These are phyloP conservation scores for Abscondita cerata DNA, from an alignment of 2,888 invertebrate species.

Conservation along the genomic window DNA sequence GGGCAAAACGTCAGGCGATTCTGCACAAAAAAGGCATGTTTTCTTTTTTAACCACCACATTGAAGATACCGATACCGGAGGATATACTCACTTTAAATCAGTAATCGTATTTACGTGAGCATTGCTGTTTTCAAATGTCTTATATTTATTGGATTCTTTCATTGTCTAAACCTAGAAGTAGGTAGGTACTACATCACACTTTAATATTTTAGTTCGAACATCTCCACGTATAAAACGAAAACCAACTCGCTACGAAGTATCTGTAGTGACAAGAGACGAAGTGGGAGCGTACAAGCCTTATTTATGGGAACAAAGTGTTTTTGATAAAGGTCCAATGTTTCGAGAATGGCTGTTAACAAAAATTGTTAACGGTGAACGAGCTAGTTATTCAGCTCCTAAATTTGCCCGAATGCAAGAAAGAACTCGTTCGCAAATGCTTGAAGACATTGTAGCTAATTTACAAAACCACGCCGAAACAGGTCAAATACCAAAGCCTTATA, in stretches of 20 bases:
- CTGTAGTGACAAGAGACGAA: slow-evolving; percentile 92
- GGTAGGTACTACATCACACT: too few relatives aligned
- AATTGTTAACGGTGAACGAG: slow-evolving; percentile 92
- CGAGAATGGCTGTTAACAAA: slow-evolving; percentile 93
- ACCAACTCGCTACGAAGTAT: slow-evolving; percentile 88
- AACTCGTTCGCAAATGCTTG: slow-evolving; percentile 91
- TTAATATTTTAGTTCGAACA: slow-evolving; percentile 72
- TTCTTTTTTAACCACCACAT: too few relatives aligned
- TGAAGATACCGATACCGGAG: too few relatives aligned
- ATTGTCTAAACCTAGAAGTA: too few relatives aligned
- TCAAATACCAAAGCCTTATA: slow-evolving; percentile 93
- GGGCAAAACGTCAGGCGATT: too few relatives aligned
- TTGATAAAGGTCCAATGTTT: slow-evolving; percentile 94
- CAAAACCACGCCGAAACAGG: slow-evolving; percentile 95
- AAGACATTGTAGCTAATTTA: slow-evolving; percentile 91
- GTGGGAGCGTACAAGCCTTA: slow-evolving; percentile 96
- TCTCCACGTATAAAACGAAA: slow-evolving; percentile 86
- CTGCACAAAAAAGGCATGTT: too few relatives aligned
- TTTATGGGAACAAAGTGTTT: slow-evolving; percentile 93
- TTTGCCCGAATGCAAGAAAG: slow-evolving; percentile 95
- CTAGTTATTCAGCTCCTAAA: slow-evolving; percentile 93
- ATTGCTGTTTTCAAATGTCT: too few relatives aligned
- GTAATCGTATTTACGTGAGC: too few relatives aligned
- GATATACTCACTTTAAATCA: too few relatives aligned
- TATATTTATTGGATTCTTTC: too few relatives aligned